Evolutionary conservation across 53 echinoderm and acorn worm genomes (phyloP).

Genomic region (Echinometra lucunter): DNA sequence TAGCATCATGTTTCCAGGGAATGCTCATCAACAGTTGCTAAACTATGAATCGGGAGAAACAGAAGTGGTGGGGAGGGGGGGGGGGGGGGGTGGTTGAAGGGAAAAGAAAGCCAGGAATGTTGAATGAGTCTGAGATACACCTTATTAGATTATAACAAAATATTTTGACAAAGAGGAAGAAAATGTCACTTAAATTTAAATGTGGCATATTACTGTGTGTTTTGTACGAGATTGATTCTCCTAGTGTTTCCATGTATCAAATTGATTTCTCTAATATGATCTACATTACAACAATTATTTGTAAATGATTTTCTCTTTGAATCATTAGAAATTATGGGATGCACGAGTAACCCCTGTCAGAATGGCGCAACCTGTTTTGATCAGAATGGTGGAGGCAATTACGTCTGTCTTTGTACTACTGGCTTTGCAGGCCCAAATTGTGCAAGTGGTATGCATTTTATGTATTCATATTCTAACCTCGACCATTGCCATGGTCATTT

Average conservation of each 20-base stretch:
- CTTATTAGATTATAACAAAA: not conserved
- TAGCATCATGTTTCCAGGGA: no score
- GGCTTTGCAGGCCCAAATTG: conserved; percentile 79
- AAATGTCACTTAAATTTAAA: not conserved
- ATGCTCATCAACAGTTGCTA: no score
- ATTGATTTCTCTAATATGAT: not conserved
- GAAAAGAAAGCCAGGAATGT: no score
- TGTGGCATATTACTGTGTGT: not conserved
- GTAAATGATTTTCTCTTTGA: not conserved
- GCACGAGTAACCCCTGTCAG: conserved; percentile 78
- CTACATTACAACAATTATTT: not conserved
- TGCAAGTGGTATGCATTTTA: conserved; percentile 64
- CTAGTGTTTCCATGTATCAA: not conserved
- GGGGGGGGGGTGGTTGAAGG: no score
- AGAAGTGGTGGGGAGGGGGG: no score
- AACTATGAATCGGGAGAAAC: no score
- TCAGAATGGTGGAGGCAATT: conserved; percentile 70
- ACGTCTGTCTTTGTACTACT: conserved; percentile 79
- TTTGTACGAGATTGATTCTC: not conserved
- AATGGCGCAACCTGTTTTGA: conserved; percentile 85
- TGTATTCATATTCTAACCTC: not conserved
- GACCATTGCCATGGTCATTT: not conserved
- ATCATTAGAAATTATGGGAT: conserved; percentile 50
- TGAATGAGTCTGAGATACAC: not conserved
- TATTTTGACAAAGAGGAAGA: not conserved